phyloP scores from a whole-genome alignment of 2,797 vertebrate genomes.

The Salmo trutta region DNA sequence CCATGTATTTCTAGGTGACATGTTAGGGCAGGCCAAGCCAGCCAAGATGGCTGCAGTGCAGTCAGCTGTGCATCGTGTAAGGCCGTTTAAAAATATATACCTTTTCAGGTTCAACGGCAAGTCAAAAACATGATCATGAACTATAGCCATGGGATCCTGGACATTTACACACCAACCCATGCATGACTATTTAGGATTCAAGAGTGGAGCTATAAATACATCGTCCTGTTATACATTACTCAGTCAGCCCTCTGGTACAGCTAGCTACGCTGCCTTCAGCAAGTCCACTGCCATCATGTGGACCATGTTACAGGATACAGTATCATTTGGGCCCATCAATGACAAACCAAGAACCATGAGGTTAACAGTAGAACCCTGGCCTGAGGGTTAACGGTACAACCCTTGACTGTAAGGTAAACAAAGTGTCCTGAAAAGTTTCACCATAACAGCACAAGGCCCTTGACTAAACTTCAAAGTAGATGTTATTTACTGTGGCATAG shows the following conservation, averaged over 20 bases:
- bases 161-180: constrained; percentile 20
- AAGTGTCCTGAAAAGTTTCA: background rate
- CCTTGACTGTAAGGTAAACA: background rate
- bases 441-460: background rate
- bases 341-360: constrained; percentile 10
- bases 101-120: constrained; percentile 25
- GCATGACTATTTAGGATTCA: constrained; percentile 34
- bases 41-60: constrained; percentile 50
- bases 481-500: constrained; percentile 1
- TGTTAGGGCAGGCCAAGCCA: background rate
- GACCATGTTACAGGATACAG: background rate
- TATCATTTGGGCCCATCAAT: background rate
- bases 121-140: constrained; percentile 45
- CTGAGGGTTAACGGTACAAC: background rate
- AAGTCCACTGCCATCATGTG: constrained; percentile 4
- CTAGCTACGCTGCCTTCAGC: constrained; percentile 20
- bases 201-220: constrained; percentile 57
- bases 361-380: background rate
- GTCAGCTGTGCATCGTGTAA: constrained; percentile 6
- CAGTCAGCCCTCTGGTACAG: constrained; percentile 22
- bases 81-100: background rate
- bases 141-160: constrained; percentile 37
- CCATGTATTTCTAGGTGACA: no score
- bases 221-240: constrained; percentile 51
- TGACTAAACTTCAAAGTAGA: background rate